Evolutionary conservation across 2,113 vertebrate genomes (phyloP).

Genomic region (Chaenogobius annularis): DNA sequence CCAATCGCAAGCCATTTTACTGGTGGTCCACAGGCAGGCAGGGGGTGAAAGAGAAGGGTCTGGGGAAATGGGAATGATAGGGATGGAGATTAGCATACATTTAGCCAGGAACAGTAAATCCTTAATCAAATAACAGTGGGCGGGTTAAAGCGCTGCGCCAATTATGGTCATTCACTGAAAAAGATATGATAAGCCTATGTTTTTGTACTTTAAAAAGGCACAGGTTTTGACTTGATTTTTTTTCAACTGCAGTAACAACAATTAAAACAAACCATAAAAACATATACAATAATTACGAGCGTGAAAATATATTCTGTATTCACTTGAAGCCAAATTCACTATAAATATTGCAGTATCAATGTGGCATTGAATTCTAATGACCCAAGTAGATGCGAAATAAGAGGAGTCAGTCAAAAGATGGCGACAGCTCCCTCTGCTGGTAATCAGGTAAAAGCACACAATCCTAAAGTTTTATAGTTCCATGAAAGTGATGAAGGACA

Average conservation of each 20-base stretch:
- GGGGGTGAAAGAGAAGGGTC: conserved; percentile 28
- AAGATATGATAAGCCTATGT: background rate
- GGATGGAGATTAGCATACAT: conserved; percentile 55
- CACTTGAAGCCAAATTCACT: background rate
- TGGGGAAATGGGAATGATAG: conserved; percentile 45
- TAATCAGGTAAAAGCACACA: background rate
- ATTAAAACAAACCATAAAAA: background rate
- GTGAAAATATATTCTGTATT: background rate
- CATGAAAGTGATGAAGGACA: too few species aligned
- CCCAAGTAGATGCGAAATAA: background rate
- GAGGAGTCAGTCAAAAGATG: conserved; percentile 10
- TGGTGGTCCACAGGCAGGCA: conserved; percentile 31
- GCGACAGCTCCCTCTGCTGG: conserved; percentile 52
- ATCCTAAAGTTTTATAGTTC: background rate
- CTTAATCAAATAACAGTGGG: conserved; percentile 31
- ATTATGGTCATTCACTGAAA: background rate
- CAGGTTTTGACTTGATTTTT: background rate
- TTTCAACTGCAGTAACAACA: background rate
- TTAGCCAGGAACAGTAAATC: conserved; percentile 33
- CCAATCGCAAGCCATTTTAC: conserved; percentile 53
- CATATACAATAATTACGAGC: too few species aligned
- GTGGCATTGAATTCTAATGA: background rate
- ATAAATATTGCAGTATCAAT: conserved; percentile 4
- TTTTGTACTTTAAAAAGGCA: background rate
- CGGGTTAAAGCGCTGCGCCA: conserved; percentile 4